These are phyloP conservation scores for Gallinago solitaria DNA, from an alignment of 2,797 vertebrate species.

Conservation along the genomic window DNA sequence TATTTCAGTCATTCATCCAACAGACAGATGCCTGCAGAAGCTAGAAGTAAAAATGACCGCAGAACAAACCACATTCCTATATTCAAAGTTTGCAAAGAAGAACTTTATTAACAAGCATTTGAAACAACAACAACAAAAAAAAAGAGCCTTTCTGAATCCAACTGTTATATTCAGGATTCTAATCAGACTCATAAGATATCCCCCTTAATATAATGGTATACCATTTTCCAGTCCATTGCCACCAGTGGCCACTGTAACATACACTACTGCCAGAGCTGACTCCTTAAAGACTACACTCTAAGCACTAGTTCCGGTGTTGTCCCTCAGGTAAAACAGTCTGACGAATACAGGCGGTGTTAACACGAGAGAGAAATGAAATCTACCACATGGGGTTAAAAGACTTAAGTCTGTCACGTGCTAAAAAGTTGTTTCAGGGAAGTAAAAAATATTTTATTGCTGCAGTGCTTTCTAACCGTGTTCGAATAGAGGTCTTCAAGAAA, in stretches of 20 bases:
- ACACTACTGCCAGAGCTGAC: neutral
- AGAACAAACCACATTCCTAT: neutral
- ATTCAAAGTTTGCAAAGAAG: neutral
- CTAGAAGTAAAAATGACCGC: neutral
- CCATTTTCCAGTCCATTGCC: neutral
- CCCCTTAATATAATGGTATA: no score
- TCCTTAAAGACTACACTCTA: neutral
- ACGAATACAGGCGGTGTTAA: neutral
- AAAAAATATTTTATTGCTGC: neutral
- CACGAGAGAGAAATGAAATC: neutral
- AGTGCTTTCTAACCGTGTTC: neutral
- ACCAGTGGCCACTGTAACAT: neutral
- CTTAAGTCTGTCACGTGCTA: neutral
- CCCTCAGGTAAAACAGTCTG: neutral
- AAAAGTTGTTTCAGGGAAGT: neutral
- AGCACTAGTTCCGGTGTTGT: neutral
- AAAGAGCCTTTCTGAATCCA: neutral
- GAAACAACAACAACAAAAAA: neutral
- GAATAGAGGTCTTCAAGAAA: neutral
- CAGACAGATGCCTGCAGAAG: neutral
- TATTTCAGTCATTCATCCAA: neutral
- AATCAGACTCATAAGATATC: neutral
- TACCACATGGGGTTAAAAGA: neutral
- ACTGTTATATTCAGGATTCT: neutral
- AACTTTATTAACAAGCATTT: constrained; percentile 45